A percentile compares a stretch with the other conserved stretches of the same genome.
phyloP scores from a whole-genome alignment of 1,140 invertebrate genomes.

The Drosophila repleta region DNA sequence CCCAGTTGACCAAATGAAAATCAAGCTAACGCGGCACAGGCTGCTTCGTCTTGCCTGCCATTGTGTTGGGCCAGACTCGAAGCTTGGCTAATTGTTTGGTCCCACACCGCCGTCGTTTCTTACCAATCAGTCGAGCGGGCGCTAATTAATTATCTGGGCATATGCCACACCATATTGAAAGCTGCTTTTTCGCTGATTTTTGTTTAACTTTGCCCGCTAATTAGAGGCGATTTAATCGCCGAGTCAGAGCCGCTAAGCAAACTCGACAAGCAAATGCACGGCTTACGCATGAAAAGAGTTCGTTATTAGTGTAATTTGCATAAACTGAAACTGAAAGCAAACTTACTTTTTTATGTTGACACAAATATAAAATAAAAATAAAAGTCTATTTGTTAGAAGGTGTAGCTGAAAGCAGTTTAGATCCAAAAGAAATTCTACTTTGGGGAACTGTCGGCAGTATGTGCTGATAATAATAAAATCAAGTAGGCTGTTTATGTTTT shows the following conservation, averaged over 20 bases:
- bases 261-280: background rate
- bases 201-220: conserved; percentile 66
- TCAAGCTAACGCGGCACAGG: conserved; percentile 39
- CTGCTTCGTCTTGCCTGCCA: conserved; percentile 49
- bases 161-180: conserved; percentile 68
- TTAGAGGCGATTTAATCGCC: conserved; percentile 56
- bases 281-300: background rate
- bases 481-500: too few relatives aligned
- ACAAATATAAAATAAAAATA: too few relatives aligned
- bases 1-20: conserved; percentile 43
- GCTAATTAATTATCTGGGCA: conserved; percentile 73
- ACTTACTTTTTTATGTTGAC: too few relatives aligned
- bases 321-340: too few relatives aligned
- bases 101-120: conserved; percentile 53
- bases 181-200: conserved; percentile 65
- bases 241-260: background rate
- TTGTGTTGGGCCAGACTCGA: conserved; percentile 31
- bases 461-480: too few relatives aligned
- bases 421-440: too few relatives aligned
- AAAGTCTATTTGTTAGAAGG: too few relatives aligned
- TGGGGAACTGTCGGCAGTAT: too few relatives aligned
- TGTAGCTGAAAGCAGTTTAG: too few relatives aligned
- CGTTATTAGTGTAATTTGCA: background rate
- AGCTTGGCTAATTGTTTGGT: conserved; percentile 61
- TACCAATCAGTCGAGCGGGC: conserved; percentile 66